These are phyloP conservation scores for Lates calcarifer DNA, from an alignment of 2,113 vertebrate species.

Conservation along the genomic window DNA sequence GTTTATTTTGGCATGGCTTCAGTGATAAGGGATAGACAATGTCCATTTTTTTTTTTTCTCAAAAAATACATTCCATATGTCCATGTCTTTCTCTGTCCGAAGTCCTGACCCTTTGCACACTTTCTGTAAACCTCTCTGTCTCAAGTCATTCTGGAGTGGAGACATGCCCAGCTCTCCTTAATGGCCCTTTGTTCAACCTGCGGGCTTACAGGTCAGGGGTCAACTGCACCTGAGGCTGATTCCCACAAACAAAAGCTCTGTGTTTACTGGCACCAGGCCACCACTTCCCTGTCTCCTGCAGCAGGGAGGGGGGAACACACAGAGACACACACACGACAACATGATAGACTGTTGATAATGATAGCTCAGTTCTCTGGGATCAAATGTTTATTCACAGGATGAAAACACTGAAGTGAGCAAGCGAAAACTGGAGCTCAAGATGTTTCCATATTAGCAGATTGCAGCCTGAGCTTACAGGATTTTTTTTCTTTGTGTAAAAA, in stretches of 20 bases:
- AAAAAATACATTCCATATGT: constrained; percentile 17
- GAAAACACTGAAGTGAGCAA: neutral
- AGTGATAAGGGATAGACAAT: neutral
- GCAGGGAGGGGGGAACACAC: neutral
- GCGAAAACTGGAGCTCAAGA: neutral
- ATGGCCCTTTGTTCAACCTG: constrained; percentile 86
- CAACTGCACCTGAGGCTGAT: constrained; percentile 86
- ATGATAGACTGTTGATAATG: constrained; percentile 21
- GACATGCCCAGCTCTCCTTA: constrained; percentile 75
- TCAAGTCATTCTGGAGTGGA: constrained; percentile 62
- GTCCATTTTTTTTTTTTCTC: neutral
- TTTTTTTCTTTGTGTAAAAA: constrained; percentile 7
- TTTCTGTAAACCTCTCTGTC: constrained; percentile 65
- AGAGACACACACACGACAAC: constrained; percentile 13
- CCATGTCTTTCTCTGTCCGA: neutral
- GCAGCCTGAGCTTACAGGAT: neutral
- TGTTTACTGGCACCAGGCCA: constrained; percentile 79
- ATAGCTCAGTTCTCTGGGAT: neutral
- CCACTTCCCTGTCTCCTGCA: constrained; percentile 76
- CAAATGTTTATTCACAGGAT: neutral
- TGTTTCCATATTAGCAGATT: neutral
- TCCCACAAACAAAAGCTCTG: constrained; percentile 84
- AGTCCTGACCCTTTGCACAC: constrained; percentile 60
- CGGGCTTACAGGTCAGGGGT: constrained; percentile 82
- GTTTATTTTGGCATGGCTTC: neutral